These are phyloP conservation scores for Arizona elegans DNA, from an alignment of 2,113 vertebrate genomes.

Conservation along the genomic window DNA sequence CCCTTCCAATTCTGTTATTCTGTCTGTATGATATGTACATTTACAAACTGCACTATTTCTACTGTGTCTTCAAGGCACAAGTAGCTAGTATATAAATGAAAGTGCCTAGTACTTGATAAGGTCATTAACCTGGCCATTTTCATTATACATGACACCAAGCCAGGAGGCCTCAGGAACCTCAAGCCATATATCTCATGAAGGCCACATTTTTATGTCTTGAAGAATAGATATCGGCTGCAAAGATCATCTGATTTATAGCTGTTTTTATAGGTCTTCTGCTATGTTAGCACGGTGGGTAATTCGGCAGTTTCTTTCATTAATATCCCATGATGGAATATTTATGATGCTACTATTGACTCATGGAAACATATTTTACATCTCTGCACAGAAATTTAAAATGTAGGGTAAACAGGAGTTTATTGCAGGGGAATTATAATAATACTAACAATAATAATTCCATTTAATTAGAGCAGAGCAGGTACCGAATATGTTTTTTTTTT, in stretches of 20 bases:
- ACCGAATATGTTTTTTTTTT: not conserved
- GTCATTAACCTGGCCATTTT: constrained; percentile 51
- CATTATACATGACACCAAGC: constrained; percentile 52
- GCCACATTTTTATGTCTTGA: constrained; percentile 55
- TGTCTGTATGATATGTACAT: constrained; percentile 51
- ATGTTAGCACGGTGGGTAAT: constrained; percentile 41
- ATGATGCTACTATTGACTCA: constrained; percentile 54
- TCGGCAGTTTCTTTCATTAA: constrained; percentile 65
- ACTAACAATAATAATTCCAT: not conserved
- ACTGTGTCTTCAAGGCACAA: constrained; percentile 25
- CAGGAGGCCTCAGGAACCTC: constrained; percentile 40
- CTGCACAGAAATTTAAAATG: constrained; percentile 52
- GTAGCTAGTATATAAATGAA: constrained; percentile 49
- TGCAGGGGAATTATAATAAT: constrained; percentile 35
- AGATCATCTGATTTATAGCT: constrained; percentile 57
- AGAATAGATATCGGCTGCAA: constrained; percentile 52
- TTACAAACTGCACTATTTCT: constrained; percentile 46
- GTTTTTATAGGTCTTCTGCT: constrained; percentile 56
- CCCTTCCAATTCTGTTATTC: not conserved
- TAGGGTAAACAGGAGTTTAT: constrained; percentile 33
- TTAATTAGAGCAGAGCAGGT: constrained; percentile 18
- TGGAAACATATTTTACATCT: constrained; percentile 60
- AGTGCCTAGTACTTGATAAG: constrained; percentile 46
- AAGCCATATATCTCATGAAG: constrained; percentile 54
- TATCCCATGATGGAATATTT: constrained; percentile 67